Base-by-base conservation (phyloP, 2,888 invertebrate genomes). In the Hirtodrosophila confusa region DNA sequence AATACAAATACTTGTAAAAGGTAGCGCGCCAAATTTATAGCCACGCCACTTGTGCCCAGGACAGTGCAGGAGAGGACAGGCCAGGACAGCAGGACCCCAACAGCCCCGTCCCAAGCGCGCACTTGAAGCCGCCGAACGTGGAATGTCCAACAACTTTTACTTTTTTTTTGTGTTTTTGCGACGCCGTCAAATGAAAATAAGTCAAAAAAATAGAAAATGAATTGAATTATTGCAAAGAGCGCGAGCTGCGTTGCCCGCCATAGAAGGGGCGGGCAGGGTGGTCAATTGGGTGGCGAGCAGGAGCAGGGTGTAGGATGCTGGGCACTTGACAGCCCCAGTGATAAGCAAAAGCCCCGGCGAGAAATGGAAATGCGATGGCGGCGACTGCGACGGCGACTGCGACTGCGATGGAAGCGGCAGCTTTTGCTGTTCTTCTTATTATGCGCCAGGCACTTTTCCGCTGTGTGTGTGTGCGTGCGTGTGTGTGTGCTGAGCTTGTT, bases 201-300 rank as follows among this genome's bases (percentile, higher is more conserved):
- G 75, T 71, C 66, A 72, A 89, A 88, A 17, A 89, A 89, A 89
- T 88, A 88, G 89, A 88, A 88, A 88, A 89, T 89, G 88, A 89
- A 88, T 88, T 88, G 88, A 88, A 88, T 89, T 88, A 88, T 89
- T 88, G 87, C 87, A 80, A 78, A 88, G 78, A 87, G 83, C 75
- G 71, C 68, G 64, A 80, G 77, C 45, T 55, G 69, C 29, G 73
- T 53, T 56, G 40, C 54, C 36, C 29, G 51, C 36, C 29, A 12
- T 8, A 7, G 29, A 17, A 23, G 48, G 17, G 24, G 31, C n/a
- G 11, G 41, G 37, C 37, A 35, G 23, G 58, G 41, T 57, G 49
- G 47, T 60, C 48, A 48, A 51, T 36, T 41, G 67, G 53, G 35
- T 6, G 3, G 10, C 10, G 40, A 39, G n/a, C 3, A 23, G 24